Percentiles rank a stretch among this genome's conserved stretches.
Evolutionary conservation across 2,888 invertebrate species (phyloP).

Genomic region (Acanthacorydalis orientalis): DNA sequence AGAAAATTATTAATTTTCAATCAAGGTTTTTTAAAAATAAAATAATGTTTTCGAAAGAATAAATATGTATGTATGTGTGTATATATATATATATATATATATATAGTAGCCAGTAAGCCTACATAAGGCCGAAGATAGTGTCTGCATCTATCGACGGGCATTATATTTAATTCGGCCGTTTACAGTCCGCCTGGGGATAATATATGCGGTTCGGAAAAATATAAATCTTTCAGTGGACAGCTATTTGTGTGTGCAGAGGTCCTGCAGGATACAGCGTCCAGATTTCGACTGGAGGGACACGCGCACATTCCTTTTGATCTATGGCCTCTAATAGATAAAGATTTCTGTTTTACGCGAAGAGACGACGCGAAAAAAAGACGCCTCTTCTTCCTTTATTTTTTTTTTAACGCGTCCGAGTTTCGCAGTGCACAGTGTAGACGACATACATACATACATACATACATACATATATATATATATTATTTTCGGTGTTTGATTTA

Average conservation of each 20-base stretch:
- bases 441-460: too few species aligned
- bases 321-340: not conserved
- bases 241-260: slow-evolving; percentile 17
- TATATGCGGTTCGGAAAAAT: slow-evolving; percentile 18
- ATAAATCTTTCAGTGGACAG: slow-evolving; percentile 16
- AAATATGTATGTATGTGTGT: too few species aligned
- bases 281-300: slow-evolving; percentile 9
- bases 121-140: slow-evolving; percentile 8
- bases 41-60: too few species aligned
- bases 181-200: slow-evolving; percentile 16
- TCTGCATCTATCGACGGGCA: slow-evolving; percentile 12
- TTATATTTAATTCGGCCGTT: slow-evolving; percentile 22
- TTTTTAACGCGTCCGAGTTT: slow-evolving; percentile 10
- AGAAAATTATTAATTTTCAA: too few species aligned
- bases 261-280: slow-evolving; percentile 10
- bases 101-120: slow-evolving; percentile 8
- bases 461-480: too few species aligned
- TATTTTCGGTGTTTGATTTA: too few species aligned
- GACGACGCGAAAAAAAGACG: slow-evolving; percentile 7
- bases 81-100: too few species aligned
- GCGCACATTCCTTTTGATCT: not conserved
- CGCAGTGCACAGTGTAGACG: slow-evolving; percentile 1
- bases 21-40: too few species aligned
- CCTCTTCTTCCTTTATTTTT: slow-evolving; percentile 11
- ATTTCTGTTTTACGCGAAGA: too few species aligned